Conservation (phyloP, 2,888 invertebrate genomes). For the Idaea dimidiata region DNA sequence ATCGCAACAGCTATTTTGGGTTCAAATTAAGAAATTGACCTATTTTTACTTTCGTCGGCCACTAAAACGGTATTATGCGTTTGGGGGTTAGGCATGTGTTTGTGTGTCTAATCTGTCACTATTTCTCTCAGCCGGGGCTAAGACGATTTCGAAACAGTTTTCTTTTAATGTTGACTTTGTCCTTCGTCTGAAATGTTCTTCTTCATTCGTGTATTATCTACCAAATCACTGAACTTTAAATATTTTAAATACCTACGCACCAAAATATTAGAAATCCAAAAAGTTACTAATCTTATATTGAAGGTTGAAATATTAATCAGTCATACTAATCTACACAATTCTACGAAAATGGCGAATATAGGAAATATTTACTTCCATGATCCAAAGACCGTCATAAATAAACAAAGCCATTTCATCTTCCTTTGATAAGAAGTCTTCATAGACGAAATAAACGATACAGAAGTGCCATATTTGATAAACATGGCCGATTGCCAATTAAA, state of each 20-base stretch:
- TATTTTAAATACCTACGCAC: neutral
- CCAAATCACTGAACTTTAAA: neutral
- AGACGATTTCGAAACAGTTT: too few relatives aligned
- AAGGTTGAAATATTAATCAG: neutral
- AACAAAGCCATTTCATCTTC: neutral
- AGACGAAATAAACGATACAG: neutral
- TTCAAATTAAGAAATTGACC: too few relatives aligned
- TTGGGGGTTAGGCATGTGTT: too few relatives aligned
- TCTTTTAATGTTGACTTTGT: too few relatives aligned
- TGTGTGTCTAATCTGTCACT: too few relatives aligned
- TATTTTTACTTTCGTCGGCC: too few relatives aligned
- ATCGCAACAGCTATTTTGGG: too few relatives aligned
- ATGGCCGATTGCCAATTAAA: conserved; percentile 23
- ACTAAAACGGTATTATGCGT: too few relatives aligned
- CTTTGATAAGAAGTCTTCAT: neutral
- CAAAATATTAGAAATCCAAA: neutral
- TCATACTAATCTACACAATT: neutral
- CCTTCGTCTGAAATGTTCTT: too few relatives aligned
- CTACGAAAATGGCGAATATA: neutral
- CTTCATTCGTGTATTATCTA: neutral
- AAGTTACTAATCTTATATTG: neutral
- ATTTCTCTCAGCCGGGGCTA: too few relatives aligned
- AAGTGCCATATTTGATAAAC: conserved; percentile 8
- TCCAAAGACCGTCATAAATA: neutral
- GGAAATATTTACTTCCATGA: neutral